Conservation (phyloP, 2,888 invertebrate species). For the Acleris cristana region DNA sequence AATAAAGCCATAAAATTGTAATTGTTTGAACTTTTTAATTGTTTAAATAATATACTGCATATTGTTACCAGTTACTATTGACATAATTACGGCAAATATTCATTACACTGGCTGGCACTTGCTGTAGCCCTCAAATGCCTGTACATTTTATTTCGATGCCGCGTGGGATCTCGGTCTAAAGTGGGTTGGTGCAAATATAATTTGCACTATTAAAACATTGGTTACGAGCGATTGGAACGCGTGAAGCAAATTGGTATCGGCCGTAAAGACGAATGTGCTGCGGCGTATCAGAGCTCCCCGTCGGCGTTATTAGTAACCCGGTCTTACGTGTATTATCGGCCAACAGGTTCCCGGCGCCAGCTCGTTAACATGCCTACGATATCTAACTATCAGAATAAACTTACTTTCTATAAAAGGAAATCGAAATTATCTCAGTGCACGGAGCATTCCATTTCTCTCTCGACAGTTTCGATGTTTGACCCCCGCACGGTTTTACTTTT, state of each 20-base stretch:
- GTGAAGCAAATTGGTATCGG: constrained; percentile 32
- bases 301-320: constrained; percentile 50
- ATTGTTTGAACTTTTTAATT: no score
- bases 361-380: constrained; percentile 62
- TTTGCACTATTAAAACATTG: constrained; percentile 18
- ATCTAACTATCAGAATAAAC: constrained; percentile 69
- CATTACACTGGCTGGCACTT: no score
- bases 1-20: no score
- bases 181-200: constrained; percentile 2
- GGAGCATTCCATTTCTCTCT: constrained; percentile 79
- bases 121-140: no score
- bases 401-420: constrained; percentile 84
- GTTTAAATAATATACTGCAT: no score
- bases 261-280: constrained; percentile 33
- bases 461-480: constrained; percentile 76
- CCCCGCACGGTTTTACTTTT: constrained; percentile 68
- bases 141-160: no score
- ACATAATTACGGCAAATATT: no score
- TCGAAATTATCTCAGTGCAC: constrained; percentile 79
- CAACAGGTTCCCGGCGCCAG: constrained; percentile 60
- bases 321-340: constrained; percentile 44
- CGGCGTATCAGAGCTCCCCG: constrained; percentile 46
- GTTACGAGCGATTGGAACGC: constrained; percentile 7
- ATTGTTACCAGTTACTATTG: no score
- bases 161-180: constrained; percentile 3